Percentiles rank a stretch among this genome's conserved stretches.
These are phyloP conservation scores for Eulithis prunata DNA, from an alignment of 2,888 invertebrate species.

Conservation along the genomic window DNA sequence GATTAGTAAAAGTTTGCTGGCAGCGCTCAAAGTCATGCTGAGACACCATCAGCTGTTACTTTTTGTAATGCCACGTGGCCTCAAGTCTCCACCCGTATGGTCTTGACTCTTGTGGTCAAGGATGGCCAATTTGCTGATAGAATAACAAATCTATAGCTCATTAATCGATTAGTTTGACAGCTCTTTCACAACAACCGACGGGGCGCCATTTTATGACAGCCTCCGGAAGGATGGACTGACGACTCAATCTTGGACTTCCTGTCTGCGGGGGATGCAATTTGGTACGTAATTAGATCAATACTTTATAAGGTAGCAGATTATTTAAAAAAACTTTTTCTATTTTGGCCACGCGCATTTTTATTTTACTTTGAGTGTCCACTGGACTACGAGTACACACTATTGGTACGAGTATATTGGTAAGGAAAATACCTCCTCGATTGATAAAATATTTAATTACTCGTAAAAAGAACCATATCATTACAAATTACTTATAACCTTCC, in stretches of 20 bases:
- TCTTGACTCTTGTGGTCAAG: slow-evolving; percentile 46
- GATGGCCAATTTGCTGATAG: slow-evolving; percentile 57
- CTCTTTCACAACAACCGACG: slow-evolving; percentile 79
- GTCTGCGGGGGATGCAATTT: slow-evolving; percentile 34
- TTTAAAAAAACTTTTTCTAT: background rate
- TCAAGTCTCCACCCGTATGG: slow-evolving; percentile 46
- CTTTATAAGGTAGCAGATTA: background rate
- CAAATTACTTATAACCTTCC: no score
- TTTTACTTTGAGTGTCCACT: no score
- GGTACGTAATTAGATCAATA: slow-evolving; percentile 26
- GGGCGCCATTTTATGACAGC: slow-evolving; percentile 62
- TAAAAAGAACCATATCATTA: no score
- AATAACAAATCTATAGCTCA: slow-evolving; percentile 58
- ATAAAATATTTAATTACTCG: no score
- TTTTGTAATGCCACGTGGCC: slow-evolving; percentile 50
- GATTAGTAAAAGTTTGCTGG: background rate
- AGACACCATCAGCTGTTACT: slow-evolving; percentile 47
- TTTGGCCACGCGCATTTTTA: slow-evolving; percentile 10
- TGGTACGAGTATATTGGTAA: no score
- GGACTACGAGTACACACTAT: no score
- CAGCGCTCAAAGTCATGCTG: slow-evolving; percentile 10
- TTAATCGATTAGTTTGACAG: slow-evolving; percentile 73
- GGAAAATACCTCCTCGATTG: no score
- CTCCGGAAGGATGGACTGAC: slow-evolving; percentile 73
- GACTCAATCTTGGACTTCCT: slow-evolving; percentile 73